Conservation (phyloP, 1,140 invertebrate genomes). For the Gryllus bimaculatus region DNA sequence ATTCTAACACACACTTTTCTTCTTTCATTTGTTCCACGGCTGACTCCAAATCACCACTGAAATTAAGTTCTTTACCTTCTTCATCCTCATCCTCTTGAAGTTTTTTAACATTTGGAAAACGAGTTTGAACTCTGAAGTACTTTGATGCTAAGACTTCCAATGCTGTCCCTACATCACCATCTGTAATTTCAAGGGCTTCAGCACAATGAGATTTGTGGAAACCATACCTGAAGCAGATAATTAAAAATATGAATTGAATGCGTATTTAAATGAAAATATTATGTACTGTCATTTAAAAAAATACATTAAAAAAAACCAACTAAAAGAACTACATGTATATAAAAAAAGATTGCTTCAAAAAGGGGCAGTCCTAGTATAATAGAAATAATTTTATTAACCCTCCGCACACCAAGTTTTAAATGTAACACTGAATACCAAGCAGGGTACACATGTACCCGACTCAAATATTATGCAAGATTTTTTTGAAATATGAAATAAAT, state of each 20-base stretch:
- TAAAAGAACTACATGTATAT: no score
- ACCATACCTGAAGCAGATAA: constrained; percentile 45
- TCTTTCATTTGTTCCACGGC: constrained; percentile 51
- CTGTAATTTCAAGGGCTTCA: constrained; percentile 54
- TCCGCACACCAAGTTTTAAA: no score
- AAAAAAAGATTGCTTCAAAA: no score
- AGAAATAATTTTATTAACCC: no score
- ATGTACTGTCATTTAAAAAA: no score
- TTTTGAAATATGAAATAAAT: no score
- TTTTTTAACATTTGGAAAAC: constrained; percentile 29
- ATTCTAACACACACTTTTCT: constrained; percentile 59
- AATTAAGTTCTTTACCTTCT: neutral
- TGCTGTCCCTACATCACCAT: constrained; percentile 53
- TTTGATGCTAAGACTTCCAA: constrained; percentile 56
- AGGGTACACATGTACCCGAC: no score
- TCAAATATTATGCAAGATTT: no score
- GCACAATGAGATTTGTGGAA: constrained; percentile 61
- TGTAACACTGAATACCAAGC: no score
- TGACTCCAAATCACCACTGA: neutral
- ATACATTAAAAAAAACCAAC: no score
- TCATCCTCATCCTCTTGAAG: constrained; percentile 38
- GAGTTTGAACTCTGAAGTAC: constrained; percentile 46
- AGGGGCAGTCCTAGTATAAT: no score
- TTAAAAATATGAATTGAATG: neutral
- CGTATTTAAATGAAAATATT: neutral